Conservation (phyloP, 2,113 vertebrate genomes). For the Hiodon alosoides region DNA sequence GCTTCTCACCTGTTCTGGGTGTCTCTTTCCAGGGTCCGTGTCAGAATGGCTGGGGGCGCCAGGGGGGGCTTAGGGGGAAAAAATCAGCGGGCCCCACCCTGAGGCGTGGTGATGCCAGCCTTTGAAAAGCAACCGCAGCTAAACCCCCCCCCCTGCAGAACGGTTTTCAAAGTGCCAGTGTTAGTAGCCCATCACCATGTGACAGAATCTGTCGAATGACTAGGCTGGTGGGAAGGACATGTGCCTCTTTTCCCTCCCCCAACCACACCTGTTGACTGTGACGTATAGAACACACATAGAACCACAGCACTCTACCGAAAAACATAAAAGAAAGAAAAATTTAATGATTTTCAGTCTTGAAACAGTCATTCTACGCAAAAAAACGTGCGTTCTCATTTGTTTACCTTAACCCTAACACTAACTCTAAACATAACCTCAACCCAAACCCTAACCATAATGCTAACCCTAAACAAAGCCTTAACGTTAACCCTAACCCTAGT, state of each 20-base stretch:
- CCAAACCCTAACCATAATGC: too few relatives aligned
- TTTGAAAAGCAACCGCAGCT: not conserved
- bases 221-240: not conserved
- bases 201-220: conserved; percentile 7
- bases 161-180: not conserved
- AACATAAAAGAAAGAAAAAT: too few relatives aligned
- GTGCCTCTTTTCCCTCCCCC: not conserved
- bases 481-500: too few relatives aligned
- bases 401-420: too few relatives aligned
- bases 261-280: too few relatives aligned
- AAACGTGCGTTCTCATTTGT: too few relatives aligned
- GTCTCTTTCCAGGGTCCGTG: conserved; percentile 22
- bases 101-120: not conserved
- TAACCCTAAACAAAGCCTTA: too few relatives aligned
- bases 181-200: conserved; percentile 3
- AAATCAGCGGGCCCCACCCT: not conserved
- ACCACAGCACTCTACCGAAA: too few relatives aligned
- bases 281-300: too few relatives aligned
- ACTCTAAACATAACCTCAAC: too few relatives aligned
- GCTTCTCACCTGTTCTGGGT: conserved; percentile 20
- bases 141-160: not conserved
- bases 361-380: too few relatives aligned
- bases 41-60: conserved; percentile 34
- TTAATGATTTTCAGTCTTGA: too few relatives aligned
- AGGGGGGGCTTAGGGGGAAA: conserved; percentile 25